Percentiles rank a stretch among this genome's conserved stretches.
Evolutionary conservation across 2,113 vertebrate genomes (phyloP).

Genomic region (Pteruthius melanotis): DNA sequence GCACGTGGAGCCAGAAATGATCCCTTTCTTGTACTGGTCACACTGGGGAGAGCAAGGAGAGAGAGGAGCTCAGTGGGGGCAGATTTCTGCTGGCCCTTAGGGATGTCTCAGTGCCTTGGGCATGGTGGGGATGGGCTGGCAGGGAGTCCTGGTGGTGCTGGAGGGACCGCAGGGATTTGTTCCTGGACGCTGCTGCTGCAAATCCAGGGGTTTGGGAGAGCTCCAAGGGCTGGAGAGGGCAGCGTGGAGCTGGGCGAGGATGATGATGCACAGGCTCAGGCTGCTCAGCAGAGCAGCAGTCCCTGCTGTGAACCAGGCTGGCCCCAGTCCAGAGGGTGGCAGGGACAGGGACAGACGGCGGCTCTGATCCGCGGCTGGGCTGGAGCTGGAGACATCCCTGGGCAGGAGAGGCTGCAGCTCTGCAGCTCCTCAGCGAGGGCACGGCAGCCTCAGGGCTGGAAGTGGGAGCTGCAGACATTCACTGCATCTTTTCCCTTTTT

Average conservation of each 20-base stretch:
- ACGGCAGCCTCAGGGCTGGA: background rate
- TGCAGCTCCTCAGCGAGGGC: background rate
- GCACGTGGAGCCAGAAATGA: conserved; percentile 92
- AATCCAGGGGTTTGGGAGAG: background rate
- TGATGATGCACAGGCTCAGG: background rate
- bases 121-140: background rate
- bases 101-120: background rate
- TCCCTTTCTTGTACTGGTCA: conserved; percentile 92
- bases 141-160: background rate
- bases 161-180: background rate
- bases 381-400: background rate
- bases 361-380: accelerated
- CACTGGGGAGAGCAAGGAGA: conserved; percentile 76
- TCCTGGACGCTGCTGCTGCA: background rate
- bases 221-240: background rate
- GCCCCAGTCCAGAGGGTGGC: background rate
- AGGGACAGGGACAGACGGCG: background rate
- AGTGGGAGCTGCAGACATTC: background rate
- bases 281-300: too few species aligned
- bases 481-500: background rate
- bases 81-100: background rate
- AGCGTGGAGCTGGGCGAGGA: accelerated
- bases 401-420: background rate
- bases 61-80: background rate
- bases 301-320: background rate